These are phyloP conservation scores for Albula goreensis DNA, from an alignment of 2,113 vertebrate genomes.

Conservation along the genomic window DNA sequence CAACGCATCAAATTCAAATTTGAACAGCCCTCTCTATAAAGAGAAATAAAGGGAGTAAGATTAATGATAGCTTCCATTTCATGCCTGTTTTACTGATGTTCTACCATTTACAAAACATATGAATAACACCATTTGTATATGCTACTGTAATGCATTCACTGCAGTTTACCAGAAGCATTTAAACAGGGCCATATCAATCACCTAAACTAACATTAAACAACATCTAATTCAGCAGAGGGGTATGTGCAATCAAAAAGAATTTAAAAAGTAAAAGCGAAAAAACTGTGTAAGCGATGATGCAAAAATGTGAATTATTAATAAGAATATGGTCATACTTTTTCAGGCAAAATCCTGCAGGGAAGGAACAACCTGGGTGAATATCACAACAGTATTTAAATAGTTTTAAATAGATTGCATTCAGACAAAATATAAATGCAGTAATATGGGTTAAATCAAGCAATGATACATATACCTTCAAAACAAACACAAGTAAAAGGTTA, in stretches of 20 bases:
- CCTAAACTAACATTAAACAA: too few relatives aligned
- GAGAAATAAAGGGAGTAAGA: background rate
- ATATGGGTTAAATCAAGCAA: background rate
- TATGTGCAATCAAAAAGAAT: too few relatives aligned
- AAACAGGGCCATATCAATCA: too few relatives aligned
- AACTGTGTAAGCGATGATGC: background rate
- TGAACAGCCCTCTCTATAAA: background rate
- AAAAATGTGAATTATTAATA: background rate
- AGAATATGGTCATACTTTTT: background rate
- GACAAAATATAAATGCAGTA: background rate
- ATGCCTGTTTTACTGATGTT: background rate
- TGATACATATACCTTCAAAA: background rate
- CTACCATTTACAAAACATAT: background rate
- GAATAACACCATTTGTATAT: too few relatives aligned
- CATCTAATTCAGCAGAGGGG: too few relatives aligned
- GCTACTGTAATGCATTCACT: background rate
- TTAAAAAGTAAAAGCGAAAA: background rate
- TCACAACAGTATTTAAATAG: background rate
- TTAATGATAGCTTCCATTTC: background rate
- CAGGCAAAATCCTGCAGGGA: background rate
- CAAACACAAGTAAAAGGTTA: background rate
- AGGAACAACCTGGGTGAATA: background rate
- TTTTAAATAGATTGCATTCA: background rate
- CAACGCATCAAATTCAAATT: background rate
- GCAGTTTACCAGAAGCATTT: too few relatives aligned